A percentile compares a stretch with the other conserved stretches of the same genome.
phyloP scores from a whole-genome alignment of 2,888 invertebrate species.

The Agrochola lychnidis region DNA sequence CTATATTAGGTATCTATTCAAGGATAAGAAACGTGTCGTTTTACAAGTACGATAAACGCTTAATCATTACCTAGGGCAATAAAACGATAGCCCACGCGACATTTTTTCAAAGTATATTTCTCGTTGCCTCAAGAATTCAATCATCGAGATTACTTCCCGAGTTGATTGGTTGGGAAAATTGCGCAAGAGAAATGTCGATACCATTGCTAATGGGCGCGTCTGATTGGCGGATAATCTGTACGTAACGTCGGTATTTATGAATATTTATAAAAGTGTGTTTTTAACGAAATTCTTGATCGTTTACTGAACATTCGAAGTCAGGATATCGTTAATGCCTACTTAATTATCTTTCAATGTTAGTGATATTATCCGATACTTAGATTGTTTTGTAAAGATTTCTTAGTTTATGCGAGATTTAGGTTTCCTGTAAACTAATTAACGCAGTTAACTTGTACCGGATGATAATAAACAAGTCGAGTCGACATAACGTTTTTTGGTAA shows the following conservation, averaged over 20 bases:
- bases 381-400: not conserved
- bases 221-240: constrained; percentile 40
- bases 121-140: constrained; percentile 67
- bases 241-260: constrained; percentile 21
- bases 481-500: not conserved
- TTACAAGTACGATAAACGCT: not conserved
- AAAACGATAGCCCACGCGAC: constrained; percentile 8
- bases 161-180: constrained; percentile 68
- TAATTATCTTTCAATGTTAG: constrained; percentile 15
- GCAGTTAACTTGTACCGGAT: constrained; percentile 14
- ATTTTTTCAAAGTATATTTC: constrained; percentile 34
- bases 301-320: constrained; percentile 14
- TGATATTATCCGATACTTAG: not conserved
- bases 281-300: not conserved
- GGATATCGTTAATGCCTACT: constrained; percentile 21
- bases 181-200: constrained; percentile 53
- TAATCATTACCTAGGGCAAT: constrained; percentile 1
- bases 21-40: not conserved
- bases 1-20: not conserved
- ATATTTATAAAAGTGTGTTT: constrained; percentile 13
- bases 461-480: not conserved
- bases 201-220: constrained; percentile 27
- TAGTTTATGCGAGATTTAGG: constrained; percentile 19
- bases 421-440: constrained; percentile 19
- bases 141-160: constrained; percentile 67